Evolutionary conservation across 2,113 vertebrate species (phyloP), one percentile per base, ranked within the genome.

Genomic region (Penelope pileata): DNA sequence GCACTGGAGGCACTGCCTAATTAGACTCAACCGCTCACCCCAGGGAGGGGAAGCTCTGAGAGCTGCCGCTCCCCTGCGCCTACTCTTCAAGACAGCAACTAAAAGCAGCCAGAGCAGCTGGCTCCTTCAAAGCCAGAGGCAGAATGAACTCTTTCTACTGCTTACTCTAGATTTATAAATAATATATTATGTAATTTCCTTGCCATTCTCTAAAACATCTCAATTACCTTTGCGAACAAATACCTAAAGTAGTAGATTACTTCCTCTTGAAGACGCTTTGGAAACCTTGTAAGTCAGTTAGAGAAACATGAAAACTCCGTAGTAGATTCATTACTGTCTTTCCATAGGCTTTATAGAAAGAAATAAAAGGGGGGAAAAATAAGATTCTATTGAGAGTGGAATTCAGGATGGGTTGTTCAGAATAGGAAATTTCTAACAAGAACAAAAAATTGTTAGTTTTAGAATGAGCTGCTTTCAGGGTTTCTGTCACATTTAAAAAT

Each of bases 71-170:
- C 51, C 91, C 32, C 42, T 81, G 34, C 43, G 81, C 51, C 68
- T 90, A 22, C 83, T 81, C 63, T 81, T 84, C 76, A 72, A 4
- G 18, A 36, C 67, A 72, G 88, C 59, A 78, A 83, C 91, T 62
- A 90, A 76, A 96, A 93, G 84, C 78, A 60, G 78, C 30, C 60
- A 77, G 83, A 91, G 56, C 68, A 84, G 76, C 83, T 54, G 60
- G 32, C 7, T 83, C 29, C 59, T 93, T 90, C 56, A 77, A 69
- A 83, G 76, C 23, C 36, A 68, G 70, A 56, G 53, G 62, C 30
- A 83, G 30, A 83, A 47, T 8, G 19, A 96, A 56, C 1, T 2
- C 19, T 43, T 88, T 78, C 34, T 75, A 21, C 34, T 47, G 17
- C 42, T 93, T 88, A 53, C 15, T 66, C 29, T 19, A 81, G n/a